Conservation (phyloP, 2,888 invertebrate genomes). For the Parnassius mnemosyne region DNA sequence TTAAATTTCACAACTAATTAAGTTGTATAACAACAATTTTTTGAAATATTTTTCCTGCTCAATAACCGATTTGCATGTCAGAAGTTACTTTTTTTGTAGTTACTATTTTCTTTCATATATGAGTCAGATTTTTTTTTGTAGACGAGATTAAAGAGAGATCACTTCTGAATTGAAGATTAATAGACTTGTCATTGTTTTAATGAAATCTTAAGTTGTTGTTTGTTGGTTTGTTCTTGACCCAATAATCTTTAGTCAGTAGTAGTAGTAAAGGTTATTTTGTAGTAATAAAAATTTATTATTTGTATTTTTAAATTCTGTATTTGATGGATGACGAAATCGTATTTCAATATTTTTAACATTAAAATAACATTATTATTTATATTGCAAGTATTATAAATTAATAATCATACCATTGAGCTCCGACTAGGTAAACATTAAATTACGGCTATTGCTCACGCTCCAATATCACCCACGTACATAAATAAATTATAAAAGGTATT, state of each 20-base stretch:
- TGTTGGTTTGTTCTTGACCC: neutral
- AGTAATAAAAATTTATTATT: slow-evolving; percentile 7
- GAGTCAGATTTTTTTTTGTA: neutral
- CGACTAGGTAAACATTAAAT: slow-evolving; percentile 5
- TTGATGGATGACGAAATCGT: too few species aligned
- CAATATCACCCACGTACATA: too few species aligned
- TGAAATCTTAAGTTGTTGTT: slow-evolving; percentile 35
- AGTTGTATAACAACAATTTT: too few species aligned
- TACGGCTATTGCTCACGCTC: too few species aligned
- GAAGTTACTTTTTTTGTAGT: too few species aligned
- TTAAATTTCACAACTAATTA: neutral
- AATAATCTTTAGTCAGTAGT: too few species aligned
- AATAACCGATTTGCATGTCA: neutral
- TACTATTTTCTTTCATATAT: neutral
- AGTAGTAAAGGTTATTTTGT: slow-evolving; percentile 10
- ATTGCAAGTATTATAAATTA: slow-evolving; percentile 17
- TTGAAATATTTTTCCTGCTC: neutral
- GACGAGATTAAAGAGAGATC: slow-evolving; percentile 18
- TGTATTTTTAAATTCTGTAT: too few species aligned
- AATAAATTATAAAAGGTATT: too few species aligned
- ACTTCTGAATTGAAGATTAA: slow-evolving; percentile 31
- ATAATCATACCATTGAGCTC: slow-evolving; percentile 12
- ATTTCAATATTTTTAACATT: too few species aligned
- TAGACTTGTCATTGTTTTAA: slow-evolving; percentile 47
- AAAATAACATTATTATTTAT: slow-evolving; percentile 12